Conservation (phyloP, 2,113 vertebrate species). For the Pagrus major region DNA sequence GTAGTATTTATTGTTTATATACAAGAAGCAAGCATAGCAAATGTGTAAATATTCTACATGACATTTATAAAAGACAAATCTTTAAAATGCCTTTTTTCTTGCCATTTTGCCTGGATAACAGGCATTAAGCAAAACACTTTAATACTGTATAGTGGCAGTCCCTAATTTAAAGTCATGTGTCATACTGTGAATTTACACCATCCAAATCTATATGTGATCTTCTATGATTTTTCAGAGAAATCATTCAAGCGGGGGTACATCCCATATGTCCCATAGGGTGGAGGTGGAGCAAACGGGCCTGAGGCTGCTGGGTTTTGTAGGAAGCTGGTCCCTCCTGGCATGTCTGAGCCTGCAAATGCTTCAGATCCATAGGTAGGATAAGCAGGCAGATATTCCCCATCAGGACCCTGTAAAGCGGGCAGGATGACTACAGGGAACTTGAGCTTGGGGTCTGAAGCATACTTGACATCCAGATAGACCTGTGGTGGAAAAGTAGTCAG, state of each 20-base stretch:
- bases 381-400: background rate
- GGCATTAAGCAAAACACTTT: background rate
- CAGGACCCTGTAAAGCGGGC: background rate
- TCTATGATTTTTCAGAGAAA: constrained; percentile 20
- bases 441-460: constrained; percentile 60
- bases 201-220: background rate
- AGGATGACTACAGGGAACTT: constrained; percentile 72
- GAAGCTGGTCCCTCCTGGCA: background rate
- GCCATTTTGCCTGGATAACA: background rate
- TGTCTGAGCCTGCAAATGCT: constrained; percentile 2
- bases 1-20: background rate
- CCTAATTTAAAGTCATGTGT: background rate
- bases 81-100: background rate
- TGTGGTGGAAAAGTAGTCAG: constrained; percentile 22
- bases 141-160: background rate
- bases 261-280: constrained; percentile 22
- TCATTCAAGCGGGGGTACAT: constrained; percentile 33
- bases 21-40: background rate
- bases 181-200: background rate
- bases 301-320: constrained; percentile 16
- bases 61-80: background rate
- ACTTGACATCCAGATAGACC: constrained; percentile 75
- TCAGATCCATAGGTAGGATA: constrained; percentile 23
- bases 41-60: background rate
- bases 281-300: constrained; percentile 25